Conservation (phyloP, 2,113 vertebrate genomes). For the Sula dactylatra region DNA sequence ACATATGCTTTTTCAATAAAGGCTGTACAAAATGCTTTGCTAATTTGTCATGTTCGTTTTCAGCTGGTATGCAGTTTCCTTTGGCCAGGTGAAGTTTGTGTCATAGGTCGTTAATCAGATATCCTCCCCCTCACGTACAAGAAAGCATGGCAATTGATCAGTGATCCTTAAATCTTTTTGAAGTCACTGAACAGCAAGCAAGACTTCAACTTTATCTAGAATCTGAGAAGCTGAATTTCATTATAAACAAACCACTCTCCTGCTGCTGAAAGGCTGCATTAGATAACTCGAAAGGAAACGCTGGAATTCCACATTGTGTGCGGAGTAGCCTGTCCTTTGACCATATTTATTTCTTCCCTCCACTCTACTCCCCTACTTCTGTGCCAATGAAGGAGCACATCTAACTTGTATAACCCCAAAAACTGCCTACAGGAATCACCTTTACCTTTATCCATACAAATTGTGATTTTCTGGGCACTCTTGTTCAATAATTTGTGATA, state of each 20-base stretch:
- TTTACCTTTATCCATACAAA: background rate
- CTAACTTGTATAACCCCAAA: background rate
- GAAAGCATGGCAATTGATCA: background rate
- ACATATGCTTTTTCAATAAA: background rate
- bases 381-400: background rate
- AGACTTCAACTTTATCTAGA: background rate
- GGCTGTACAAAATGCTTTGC: background rate
- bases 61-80: background rate
- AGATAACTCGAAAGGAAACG: background rate
- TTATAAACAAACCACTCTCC: background rate
- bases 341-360: background rate
- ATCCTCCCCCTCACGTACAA: background rate
- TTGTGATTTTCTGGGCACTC: background rate
- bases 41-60: slow-evolving; percentile 6
- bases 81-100: background rate
- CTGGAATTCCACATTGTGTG: background rate
- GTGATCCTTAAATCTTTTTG: background rate
- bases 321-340: background rate
- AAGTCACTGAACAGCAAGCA: background rate
- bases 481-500: background rate
- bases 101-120: slow-evolving; percentile 1
- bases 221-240: background rate
- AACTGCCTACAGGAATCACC: background rate
- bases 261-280: background rate
- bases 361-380: background rate